Percentiles rank a stretch among this genome's conserved stretches.
Conservation (phyloP, 2,113 vertebrate genomes). For the Verasper variegatus region DNA sequence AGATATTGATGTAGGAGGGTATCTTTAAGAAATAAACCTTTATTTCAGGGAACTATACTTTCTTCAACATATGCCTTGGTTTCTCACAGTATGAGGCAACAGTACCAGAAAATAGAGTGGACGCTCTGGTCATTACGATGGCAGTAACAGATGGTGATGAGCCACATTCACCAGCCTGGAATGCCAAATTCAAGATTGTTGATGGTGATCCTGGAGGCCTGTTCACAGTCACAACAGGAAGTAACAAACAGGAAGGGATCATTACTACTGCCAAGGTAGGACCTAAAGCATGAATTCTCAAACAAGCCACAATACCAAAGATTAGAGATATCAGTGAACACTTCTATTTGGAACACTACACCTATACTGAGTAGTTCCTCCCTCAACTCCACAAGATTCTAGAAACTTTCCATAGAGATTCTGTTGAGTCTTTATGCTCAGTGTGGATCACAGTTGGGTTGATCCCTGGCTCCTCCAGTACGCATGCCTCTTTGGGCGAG, state of each 20-base stretch:
- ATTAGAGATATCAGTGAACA: neutral
- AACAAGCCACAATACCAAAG: neutral
- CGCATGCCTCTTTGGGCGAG: too few relatives aligned
- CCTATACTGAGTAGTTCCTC: neutral
- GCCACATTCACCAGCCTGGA: constrained; percentile 82
- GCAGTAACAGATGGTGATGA: constrained; percentile 84
- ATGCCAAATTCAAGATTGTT: constrained; percentile 82
- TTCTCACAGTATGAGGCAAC: constrained; percentile 78
- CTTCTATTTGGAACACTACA: neutral
- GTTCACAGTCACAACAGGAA: constrained; percentile 84
- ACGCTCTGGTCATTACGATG: constrained; percentile 70
- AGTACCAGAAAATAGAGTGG: constrained; percentile 82
- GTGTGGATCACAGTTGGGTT: too few relatives aligned
- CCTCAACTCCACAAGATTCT: too few relatives aligned
- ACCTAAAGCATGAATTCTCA: neutral
- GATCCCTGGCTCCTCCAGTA: too few relatives aligned
- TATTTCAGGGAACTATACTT: too few relatives aligned
- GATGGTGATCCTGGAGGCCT: constrained; percentile 72
- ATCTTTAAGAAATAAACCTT: neutral
- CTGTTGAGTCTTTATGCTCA: too few relatives aligned
- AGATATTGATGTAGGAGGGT: too few relatives aligned
- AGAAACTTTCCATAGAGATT: too few relatives aligned
- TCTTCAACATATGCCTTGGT: neutral
- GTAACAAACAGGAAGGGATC: constrained; percentile 83
- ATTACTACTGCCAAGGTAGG: constrained; percentile 87